Evolutionary conservation across 2,888 invertebrate genomes (phyloP).

Genomic region (Drosophila seclusa): DNA sequence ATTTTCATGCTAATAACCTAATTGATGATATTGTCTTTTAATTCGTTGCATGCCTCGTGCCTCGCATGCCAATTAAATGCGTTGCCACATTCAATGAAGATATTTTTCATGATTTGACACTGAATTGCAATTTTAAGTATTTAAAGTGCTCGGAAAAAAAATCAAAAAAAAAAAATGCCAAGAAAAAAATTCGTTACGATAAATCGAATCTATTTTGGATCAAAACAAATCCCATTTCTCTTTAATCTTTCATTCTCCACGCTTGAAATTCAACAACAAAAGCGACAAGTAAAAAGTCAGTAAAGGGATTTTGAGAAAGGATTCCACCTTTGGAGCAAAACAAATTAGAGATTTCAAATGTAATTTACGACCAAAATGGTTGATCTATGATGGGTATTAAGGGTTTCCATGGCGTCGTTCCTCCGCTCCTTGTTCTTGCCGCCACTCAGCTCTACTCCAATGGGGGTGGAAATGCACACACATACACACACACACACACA

Average conservation of each 20-base stretch:
- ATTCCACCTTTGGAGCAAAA: constrained; percentile 78
- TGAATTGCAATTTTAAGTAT: constrained; percentile 14
- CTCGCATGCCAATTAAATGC: constrained; percentile 62
- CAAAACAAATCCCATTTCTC: constrained; percentile 31
- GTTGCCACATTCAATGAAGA: constrained; percentile 35
- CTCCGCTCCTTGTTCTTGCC: constrained; percentile 41
- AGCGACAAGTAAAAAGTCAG: constrained; percentile 43
- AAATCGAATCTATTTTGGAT: constrained; percentile 18
- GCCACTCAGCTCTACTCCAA: constrained; percentile 10
- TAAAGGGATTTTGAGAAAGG: constrained; percentile 70
- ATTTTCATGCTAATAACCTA: constrained; percentile 80
- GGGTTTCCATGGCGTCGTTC: constrained; percentile 66
- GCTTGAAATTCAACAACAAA: constrained; percentile 43
- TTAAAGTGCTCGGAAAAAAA: background rate
- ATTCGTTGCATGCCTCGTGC: constrained; percentile 81
- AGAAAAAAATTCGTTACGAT: background rate
- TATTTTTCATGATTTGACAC: constrained; percentile 30
- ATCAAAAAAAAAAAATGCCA: background rate
- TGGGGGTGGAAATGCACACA: constrained; percentile 42
- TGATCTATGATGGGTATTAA: constrained; percentile 81
- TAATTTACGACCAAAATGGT: constrained; percentile 82
- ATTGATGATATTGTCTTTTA: constrained; percentile 85
- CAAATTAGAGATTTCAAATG: constrained; percentile 83
- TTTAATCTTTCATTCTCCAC: constrained; percentile 38
- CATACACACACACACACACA: constrained; percentile 4